Conservation (phyloP, 64 coral and sea anemone genomes). For the Hydrozoanthus tunicans region DNA sequence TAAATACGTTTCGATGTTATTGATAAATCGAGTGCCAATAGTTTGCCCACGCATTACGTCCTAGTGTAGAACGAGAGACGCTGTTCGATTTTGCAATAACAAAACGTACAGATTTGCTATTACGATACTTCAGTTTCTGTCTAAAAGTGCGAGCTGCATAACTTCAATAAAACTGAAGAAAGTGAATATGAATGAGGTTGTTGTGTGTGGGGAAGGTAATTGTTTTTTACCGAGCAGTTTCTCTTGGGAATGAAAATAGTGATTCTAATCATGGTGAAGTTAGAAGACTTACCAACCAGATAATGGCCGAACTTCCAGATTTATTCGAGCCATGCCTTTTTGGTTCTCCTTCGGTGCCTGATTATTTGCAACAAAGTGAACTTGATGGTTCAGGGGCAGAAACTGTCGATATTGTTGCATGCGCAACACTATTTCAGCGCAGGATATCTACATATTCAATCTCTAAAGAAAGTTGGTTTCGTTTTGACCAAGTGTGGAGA, state of each 20-base stretch:
- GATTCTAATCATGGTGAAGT: conserved; percentile 49
- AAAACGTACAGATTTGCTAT: not conserved
- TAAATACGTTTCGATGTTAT: not conserved
- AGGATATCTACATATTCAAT: conserved; percentile 31
- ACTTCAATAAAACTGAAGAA: not conserved
- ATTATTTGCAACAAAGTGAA: conserved; percentile 40
- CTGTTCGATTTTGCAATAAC: not conserved
- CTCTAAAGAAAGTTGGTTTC: conserved; percentile 21
- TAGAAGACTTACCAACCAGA: conserved; percentile 23
- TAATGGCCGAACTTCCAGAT: conserved; percentile 23
- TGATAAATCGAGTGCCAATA: not conserved
- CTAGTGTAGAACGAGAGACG: not conserved
- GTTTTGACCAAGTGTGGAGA: conserved; percentile 40
- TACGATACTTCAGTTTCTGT: not conserved
- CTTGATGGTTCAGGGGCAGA: conserved; percentile 47
- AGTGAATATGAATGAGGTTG: conserved; percentile 50
- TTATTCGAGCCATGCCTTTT: conserved; percentile 54
- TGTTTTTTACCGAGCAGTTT: conserved; percentile 60
- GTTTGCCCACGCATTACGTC: conserved; percentile 5
- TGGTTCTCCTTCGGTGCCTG: conserved; percentile 16
- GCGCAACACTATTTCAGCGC: conserved; percentile 52
- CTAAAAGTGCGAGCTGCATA: not conserved
- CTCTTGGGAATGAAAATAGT: conserved; percentile 59
- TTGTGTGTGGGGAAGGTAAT: conserved; percentile 66
- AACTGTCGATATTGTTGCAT: conserved; percentile 62